Evolutionary conservation across 2,888 invertebrate genomes (phyloP), one percentile per base, ranked within the genome.

Genomic region (Zygogramma bicolorata): DNA sequence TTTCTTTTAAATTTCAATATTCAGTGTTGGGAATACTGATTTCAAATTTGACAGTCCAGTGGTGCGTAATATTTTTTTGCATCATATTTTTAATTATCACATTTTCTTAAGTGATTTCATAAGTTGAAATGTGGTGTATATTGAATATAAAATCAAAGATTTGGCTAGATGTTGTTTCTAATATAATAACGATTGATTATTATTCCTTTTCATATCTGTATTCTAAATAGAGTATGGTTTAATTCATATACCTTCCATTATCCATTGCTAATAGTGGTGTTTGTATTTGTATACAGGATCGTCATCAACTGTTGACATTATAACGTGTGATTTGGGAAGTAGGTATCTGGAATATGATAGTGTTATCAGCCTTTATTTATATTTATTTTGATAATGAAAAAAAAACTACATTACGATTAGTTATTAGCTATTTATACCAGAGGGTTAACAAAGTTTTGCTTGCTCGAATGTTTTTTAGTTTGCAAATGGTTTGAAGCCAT

Each of bases 371-470:
- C 0, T 38, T 38, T 38, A 38, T 38, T 38, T 38, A 38, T 38
- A 4, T 38, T 38, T 0, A 46, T 46, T 46, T 15, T 46, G 15
- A 46, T 46, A 18, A 15, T 18, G 13, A n/a, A 20, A 8, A 1
- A 4, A 15, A 7, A 46, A 38, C 38, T 38, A 38, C n/a, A 10
- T 46, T n/a, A n/a, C n/a, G n/a, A n/a, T n/a, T n/a, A n/a, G n/a
- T n/a, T n/a, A n/a, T n/a, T n/a, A n/a, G n/a, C 5, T 27, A 53
- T 25, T 53, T 53, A 53, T 53, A 53, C 53, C n/a, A 53, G 53
- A 31, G 82, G 82, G 71, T 73, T 74, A 42, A 83, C 75, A 75
- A 80, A 76, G 65, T 77, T 82, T 1, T 59, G 59, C 60, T 79
- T 80, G 68, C 78, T 81, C 31, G 75, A 65, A 53, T 71, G 46